Base-by-base conservation (phyloP, 2,113 vertebrate genomes). In the Scolopax mira region DNA sequence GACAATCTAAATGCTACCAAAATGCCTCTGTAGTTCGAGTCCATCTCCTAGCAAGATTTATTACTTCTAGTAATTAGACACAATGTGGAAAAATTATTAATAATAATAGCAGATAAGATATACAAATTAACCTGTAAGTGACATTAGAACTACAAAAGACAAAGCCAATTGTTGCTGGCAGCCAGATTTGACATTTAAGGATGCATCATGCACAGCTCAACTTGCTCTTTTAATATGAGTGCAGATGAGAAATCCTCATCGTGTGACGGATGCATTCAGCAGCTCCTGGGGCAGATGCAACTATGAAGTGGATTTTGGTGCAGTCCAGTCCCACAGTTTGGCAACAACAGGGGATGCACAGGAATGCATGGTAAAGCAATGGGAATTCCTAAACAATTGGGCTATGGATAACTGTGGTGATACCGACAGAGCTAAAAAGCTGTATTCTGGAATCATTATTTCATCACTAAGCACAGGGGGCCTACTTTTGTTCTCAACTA, bases 391-490 rank as follows among this genome's bases (percentile, higher is more conserved):
- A 9, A 93, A 48, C 42, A 48, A 72, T 1, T 30, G 61, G 35
- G 61, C 39, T 39, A 42, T 6, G 23, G 66, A 2, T 35, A 85
- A 73, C 30, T 75, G 61, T 15, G 49, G 44, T 23, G 46, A 54
- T 37, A 49, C 35, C 70, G 85, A 46, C 81, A 89, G 84, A 79
- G 84, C 31, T 60, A 54, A 72, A 96, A 69, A 89, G 44, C 70
- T 89, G 44, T 82, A 66, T 77, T 89, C 51, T 54, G 48, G 58
- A 87, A 57, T 71, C 28, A 24, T 82, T 87, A 82, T 89, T 85
- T 91, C 81, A 93, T 58, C 80, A 84, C 13, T 21, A 75, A 92
- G 87, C 66, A 91, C 81, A 82, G 70, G 66, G 73, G 80, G 70
- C 18, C 62, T 51, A n/a, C 79, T 85, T 82, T 91, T 73, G 24